phyloP scores from a whole-genome alignment of 2,797 vertebrate species.

The Gymnocypris eckloni region DNA sequence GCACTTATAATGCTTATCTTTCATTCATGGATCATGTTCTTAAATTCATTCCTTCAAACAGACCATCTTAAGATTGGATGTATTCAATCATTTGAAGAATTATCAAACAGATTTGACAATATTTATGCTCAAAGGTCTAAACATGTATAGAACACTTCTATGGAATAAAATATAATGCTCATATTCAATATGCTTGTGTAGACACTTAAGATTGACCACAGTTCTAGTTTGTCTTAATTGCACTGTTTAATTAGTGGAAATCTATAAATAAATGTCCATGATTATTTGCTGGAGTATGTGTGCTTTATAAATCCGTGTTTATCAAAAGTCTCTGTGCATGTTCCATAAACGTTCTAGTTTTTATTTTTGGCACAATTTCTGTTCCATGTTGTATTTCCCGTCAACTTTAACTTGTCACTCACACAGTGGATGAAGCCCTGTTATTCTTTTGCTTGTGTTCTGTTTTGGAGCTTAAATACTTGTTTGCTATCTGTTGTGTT shows the following conservation, averaged over 20 bases:
- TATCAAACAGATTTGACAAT: neutral
- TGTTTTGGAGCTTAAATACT: slow-evolving; percentile 46
- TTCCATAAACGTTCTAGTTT: too few species aligned
- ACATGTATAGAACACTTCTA: neutral
- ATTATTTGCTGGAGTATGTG: neutral
- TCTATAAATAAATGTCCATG: neutral
- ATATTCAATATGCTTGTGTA: slow-evolving; percentile 11
- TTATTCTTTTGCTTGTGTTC: slow-evolving; percentile 24
- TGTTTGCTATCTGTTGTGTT: slow-evolving; percentile 37
- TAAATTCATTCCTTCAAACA: slow-evolving; percentile 2
- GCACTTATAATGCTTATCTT: neutral
- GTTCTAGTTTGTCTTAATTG: neutral
- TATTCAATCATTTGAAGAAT: neutral
- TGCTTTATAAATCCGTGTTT: neutral
- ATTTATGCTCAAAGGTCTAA: slow-evolving; percentile 36
- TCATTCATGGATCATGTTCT: neutral
- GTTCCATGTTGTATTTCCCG: too few species aligned
- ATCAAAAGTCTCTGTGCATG: too few species aligned
- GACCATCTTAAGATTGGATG: neutral
- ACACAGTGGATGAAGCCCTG: neutral
- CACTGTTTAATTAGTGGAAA: neutral
- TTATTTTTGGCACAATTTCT: too few species aligned
- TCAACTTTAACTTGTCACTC: too few species aligned
- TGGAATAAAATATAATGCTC: neutral
- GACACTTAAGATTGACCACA: neutral